These are phyloP conservation scores for Dallia pectoralis DNA, from an alignment of 2,797 vertebrate genomes.

Conservation along the genomic window DNA sequence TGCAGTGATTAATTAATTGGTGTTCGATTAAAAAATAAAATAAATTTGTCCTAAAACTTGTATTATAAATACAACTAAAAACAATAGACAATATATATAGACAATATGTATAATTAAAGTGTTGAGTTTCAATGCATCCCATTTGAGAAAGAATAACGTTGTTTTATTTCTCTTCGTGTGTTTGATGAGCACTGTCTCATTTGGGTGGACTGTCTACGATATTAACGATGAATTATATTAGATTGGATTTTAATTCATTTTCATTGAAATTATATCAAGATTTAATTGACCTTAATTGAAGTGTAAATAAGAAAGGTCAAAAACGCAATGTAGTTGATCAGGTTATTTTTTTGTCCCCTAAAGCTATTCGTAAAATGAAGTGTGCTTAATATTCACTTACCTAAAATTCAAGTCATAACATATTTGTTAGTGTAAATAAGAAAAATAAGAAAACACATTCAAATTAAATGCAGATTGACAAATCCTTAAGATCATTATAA, in stretches of 20 bases:
- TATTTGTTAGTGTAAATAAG: not conserved
- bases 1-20: not conserved
- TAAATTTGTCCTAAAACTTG: not conserved
- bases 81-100: not conserved
- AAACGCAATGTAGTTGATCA: constrained; percentile 25
- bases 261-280: not conserved
- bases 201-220: not conserved
- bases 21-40: not conserved
- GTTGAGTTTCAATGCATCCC: not conserved
- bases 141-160: not conserved
- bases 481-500: not conserved
- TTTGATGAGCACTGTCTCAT: not conserved
- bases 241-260: constrained; percentile 4
- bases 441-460: not conserved
- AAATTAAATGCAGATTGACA: not conserved
- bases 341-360: constrained; percentile 3
- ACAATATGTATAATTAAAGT: no score
- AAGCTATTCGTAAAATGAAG: not conserved
- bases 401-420: not conserved
- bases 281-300: constrained; percentile 45
- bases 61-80: not conserved
- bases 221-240: not conserved
- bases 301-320: constrained; percentile 18
- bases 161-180: not conserved
- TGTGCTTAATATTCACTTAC: not conserved